A percentile compares a stretch with the other conserved stretches of the same genome.
phyloP scores from a whole-genome alignment of 1,140 invertebrate species.

The Sarcophaga peregrina region DNA sequence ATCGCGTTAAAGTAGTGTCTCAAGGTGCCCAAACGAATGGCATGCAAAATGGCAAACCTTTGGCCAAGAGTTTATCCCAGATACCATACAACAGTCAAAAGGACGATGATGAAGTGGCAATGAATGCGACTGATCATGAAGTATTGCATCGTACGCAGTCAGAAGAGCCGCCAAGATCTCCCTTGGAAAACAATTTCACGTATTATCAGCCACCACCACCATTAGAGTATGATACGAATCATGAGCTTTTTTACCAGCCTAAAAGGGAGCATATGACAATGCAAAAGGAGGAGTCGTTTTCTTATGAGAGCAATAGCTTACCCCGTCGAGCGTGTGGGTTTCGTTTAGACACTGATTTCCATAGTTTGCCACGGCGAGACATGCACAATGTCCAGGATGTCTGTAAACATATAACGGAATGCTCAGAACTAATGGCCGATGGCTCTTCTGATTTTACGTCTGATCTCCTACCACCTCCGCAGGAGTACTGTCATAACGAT shows the following conservation, averaged over 20 bases:
- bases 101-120: neutral
- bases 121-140: slow-evolving; percentile 72
- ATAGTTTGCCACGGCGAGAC: slow-evolving; percentile 59
- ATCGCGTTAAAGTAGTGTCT: slow-evolving; percentile 86
- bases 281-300: slow-evolving; percentile 24
- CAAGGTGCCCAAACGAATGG: slow-evolving; percentile 91
- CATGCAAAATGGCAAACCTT: slow-evolving; percentile 74
- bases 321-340: slow-evolving; percentile 59
- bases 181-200: slow-evolving; percentile 61
- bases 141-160: slow-evolving; percentile 83
- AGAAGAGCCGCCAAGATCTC: slow-evolving; percentile 81
- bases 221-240: slow-evolving; percentile 35
- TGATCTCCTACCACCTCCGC: slow-evolving; percentile 58
- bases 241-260: slow-evolving; percentile 30
- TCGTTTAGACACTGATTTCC: slow-evolving; percentile 57
- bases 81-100: slow-evolving; percentile 64
- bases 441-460: slow-evolving; percentile 59
- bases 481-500: slow-evolving; percentile 60
- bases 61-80: slow-evolving; percentile 87
- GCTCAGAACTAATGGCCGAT: slow-evolving; percentile 57
- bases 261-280: slow-evolving; percentile 19
- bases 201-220: slow-evolving; percentile 63
- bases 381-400: slow-evolving; percentile 55
- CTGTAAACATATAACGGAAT: slow-evolving; percentile 62
- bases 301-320: slow-evolving; percentile 63